A percentile compares a stretch with the other conserved stretches of the same genome.
Conservation (phyloP, 2,797 vertebrate genomes). For the Euthynnus affinis region DNA sequence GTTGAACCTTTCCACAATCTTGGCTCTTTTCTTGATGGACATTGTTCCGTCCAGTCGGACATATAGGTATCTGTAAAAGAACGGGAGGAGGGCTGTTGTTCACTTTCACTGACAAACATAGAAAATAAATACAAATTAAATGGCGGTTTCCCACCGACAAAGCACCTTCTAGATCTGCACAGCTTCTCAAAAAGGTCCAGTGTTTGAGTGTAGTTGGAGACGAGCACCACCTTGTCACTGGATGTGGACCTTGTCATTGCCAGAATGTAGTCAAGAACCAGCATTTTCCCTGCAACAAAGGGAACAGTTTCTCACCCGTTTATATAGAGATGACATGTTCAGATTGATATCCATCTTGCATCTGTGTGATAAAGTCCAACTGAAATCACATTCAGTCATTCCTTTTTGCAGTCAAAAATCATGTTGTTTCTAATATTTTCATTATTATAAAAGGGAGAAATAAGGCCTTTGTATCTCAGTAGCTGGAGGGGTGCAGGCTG, state of each 20-base stretch:
- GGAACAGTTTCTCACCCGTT: background rate
- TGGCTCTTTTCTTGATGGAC: constrained; percentile 98
- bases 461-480: too few species aligned
- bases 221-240: constrained; percentile 95
- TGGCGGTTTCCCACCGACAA: background rate
- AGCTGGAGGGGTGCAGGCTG: too few species aligned
- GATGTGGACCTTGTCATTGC: constrained; percentile 93
- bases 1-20: constrained; percentile 96
- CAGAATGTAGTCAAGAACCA: constrained; percentile 96
- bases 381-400: too few species aligned
- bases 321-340: background rate
- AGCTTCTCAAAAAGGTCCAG: constrained; percentile 98
- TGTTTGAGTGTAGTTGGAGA: constrained; percentile 99
- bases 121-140: background rate
- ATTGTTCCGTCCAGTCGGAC: constrained; percentile 97
- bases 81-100: background rate
- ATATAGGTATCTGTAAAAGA: constrained; percentile 90
- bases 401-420: too few species aligned
- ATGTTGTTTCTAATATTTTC: too few species aligned
- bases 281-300: constrained; percentile 92
- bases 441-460: too few species aligned
- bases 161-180: constrained; percentile 92
- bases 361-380: too few species aligned
- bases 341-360: too few species aligned
- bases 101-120: background rate